Evolutionary conservation across 2,113 vertebrate species (phyloP).

Genomic region (Tetrao urogallus): DNA sequence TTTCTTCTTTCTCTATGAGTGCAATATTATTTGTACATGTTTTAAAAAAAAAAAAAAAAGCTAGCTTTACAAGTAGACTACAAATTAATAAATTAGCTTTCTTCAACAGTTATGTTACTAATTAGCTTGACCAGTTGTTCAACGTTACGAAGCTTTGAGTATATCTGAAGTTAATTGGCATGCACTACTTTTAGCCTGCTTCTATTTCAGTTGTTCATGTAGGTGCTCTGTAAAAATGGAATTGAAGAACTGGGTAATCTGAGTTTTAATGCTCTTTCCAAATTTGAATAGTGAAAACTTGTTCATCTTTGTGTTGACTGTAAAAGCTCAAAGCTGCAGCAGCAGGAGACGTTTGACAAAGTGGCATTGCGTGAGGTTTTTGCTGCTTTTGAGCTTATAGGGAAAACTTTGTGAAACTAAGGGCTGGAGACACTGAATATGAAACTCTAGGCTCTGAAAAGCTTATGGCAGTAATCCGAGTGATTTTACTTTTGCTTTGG

Average conservation of each 20-base stretch:
- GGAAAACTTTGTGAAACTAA: neutral
- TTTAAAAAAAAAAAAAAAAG: neutral
- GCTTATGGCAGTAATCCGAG: neutral
- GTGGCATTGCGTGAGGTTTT: neutral
- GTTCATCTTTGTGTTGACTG: neutral
- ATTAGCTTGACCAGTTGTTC: neutral
- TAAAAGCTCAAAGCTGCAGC: neutral
- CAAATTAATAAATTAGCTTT: conserved; percentile 5
- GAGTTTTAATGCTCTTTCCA: neutral
- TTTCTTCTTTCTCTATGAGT: too few relatives aligned
- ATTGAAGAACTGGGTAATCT: neutral
- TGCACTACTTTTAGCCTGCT: neutral
- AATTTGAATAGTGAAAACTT: neutral
- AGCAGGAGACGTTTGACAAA: neutral
- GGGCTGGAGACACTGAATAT: neutral
- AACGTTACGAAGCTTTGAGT: neutral
- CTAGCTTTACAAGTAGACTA: neutral
- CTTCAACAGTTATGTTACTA: neutral
- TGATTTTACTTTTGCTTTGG: neutral
- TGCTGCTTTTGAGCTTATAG: neutral
- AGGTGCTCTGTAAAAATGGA: neutral
- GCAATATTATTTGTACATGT: neutral
- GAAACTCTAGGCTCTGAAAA: neutral
- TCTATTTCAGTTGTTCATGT: neutral
- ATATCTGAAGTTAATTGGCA: neutral